These are phyloP conservation scores for Spilarctia lutea DNA, from an alignment of 2,888 invertebrate genomes.

Conservation along the genomic window DNA sequence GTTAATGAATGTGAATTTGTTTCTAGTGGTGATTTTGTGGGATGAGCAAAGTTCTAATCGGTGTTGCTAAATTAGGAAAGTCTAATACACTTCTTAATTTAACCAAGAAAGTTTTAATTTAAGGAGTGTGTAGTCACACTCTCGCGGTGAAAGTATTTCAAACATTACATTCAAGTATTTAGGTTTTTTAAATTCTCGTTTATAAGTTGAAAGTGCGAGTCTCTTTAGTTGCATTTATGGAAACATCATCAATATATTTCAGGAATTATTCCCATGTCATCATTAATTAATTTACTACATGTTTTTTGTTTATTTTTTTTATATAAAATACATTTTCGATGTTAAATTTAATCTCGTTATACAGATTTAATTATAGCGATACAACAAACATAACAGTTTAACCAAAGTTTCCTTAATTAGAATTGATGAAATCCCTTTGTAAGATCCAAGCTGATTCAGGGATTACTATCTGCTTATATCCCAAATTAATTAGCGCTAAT, in stretches of 20 bases:
- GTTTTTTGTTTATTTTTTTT: not conserved
- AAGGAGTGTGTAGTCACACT: slow-evolving; percentile 12
- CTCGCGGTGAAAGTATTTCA: not conserved
- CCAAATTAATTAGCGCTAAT: slow-evolving; percentile 52
- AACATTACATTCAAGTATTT: not conserved
- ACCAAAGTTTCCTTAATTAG: slow-evolving; percentile 29
- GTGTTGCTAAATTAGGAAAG: slow-evolving; percentile 26
- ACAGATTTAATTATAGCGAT: not conserved
- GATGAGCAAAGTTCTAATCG: slow-evolving; percentile 27
- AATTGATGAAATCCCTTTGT: slow-evolving; percentile 34
- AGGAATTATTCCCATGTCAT: not conserved
- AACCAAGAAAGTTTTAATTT: slow-evolving; percentile 26
- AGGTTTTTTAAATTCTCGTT: not conserved
- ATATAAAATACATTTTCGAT: not conserved
- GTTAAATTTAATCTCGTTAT: not conserved
- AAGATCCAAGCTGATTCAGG: slow-evolving; percentile 40
- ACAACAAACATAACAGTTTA: not conserved
- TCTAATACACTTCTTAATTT: slow-evolving; percentile 26
- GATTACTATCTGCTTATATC: slow-evolving; percentile 49
- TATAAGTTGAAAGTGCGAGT: not conserved
- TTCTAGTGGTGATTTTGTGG: slow-evolving; percentile 21
- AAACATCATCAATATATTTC: not conserved
- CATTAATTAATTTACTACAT: not conserved
- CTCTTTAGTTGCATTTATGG: not conserved
- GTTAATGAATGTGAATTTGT: slow-evolving; percentile 22